Conservation (phyloP, 2,797 vertebrate genomes). For the Hafferia zeledoni region DNA sequence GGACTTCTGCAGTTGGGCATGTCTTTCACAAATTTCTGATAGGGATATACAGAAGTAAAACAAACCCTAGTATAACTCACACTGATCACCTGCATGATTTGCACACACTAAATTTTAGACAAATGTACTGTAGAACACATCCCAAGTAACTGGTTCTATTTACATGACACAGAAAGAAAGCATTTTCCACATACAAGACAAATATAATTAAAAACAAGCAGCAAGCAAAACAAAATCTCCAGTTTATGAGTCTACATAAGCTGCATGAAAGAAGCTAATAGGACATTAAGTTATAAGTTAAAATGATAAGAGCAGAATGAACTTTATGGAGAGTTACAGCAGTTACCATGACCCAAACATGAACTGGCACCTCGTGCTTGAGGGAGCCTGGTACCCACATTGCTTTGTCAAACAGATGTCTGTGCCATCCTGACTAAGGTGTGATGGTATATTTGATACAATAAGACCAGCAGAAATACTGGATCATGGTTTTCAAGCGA, state of each 20-base stretch:
- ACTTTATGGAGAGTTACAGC: neutral
- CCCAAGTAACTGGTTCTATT: neutral
- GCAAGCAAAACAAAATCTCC: constrained; percentile 2
- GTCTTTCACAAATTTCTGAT: neutral
- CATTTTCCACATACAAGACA: neutral
- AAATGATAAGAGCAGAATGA: neutral
- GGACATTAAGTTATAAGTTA: neutral
- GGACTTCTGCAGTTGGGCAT: neutral
- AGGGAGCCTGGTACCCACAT: neutral
- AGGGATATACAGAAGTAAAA: neutral
- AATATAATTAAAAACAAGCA: neutral
- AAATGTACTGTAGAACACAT: neutral
- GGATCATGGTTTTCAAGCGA: neutral
- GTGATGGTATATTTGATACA: neutral
- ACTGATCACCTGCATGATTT: neutral
- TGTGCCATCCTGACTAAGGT: neutral
- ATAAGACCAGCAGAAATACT: neutral
- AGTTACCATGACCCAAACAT: rapidly evolving
- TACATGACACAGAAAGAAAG: neutral
- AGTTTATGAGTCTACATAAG: neutral
- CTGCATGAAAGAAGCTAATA: neutral
- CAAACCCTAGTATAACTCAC: neutral
- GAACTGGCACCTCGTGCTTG: neutral
- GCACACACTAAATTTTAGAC: neutral
- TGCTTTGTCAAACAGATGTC: neutral